Percentiles rank a stretch among this genome's conserved stretches.
These are phyloP conservation scores for Ophraella communa DNA, from an alignment of 2,888 invertebrate species.

Conservation along the genomic window DNA sequence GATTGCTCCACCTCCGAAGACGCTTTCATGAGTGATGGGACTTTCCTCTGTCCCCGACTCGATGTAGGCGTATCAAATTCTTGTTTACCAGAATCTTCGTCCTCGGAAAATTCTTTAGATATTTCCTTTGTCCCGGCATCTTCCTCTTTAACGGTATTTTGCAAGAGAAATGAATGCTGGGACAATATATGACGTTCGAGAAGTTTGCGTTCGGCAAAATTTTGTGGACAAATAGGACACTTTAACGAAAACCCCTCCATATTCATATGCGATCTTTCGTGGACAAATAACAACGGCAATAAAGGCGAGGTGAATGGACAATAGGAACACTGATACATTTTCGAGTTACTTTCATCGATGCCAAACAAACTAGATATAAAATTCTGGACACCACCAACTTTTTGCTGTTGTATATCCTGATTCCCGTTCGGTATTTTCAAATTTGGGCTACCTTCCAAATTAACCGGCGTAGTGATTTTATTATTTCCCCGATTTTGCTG, in stretches of 20 bases:
- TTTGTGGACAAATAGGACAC: slow-evolving; percentile 68
- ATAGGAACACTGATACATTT: slow-evolving; percentile 87
- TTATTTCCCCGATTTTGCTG: slow-evolving; percentile 51
- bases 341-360: slow-evolving; percentile 64
- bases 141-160: slow-evolving; percentile 56
- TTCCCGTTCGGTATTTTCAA: slow-evolving; percentile 67
- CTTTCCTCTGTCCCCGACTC: slow-evolving; percentile 24
- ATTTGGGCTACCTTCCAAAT: slow-evolving; percentile 60
- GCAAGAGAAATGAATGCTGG: slow-evolving; percentile 63
- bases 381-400: slow-evolving; percentile 60
- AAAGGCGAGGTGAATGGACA: slow-evolving; percentile 90
- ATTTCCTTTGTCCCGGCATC: slow-evolving; percentile 41
- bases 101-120: slow-evolving; percentile 33
- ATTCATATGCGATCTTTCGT: slow-evolving; percentile 80
- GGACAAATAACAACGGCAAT: slow-evolving; percentile 88
- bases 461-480: slow-evolving; percentile 37
- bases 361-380: slow-evolving; percentile 64
- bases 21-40: slow-evolving; percentile 43
- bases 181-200: slow-evolving; percentile 70
- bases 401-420: slow-evolving; percentile 48
- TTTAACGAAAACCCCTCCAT: slow-evolving; percentile 57
- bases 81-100: slow-evolving; percentile 43
- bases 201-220: slow-evolving; percentile 64
- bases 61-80: slow-evolving; percentile 30
- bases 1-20: slow-evolving; percentile 62